phyloP scores from a whole-genome alignment of 1,140 invertebrate species.

The Zaprionus capensis region DNA sequence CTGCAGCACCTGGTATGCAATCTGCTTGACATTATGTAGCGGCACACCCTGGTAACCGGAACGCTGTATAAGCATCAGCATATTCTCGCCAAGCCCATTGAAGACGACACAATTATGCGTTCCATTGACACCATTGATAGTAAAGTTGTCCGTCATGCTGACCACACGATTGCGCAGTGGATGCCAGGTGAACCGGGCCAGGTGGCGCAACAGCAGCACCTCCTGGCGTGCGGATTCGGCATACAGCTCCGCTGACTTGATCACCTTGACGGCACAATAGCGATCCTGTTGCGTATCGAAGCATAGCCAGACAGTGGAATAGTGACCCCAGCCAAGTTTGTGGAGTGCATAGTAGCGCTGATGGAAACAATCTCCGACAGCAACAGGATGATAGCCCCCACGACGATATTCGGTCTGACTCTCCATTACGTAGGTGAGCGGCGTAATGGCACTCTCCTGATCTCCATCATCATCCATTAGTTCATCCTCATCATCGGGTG shows the following conservation, averaged over 20 bases:
- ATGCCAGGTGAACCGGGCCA: conserved; percentile 92
- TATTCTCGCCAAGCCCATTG: conserved; percentile 98
- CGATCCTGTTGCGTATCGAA: conserved; percentile 94
- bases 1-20: conserved; percentile 97
- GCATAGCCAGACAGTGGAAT: conserved; percentile 98
- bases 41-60: conserved; percentile 99
- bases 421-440: conserved; percentile 90
- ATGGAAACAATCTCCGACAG: conserved; percentile 95
- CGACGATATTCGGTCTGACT: conserved; percentile 95
- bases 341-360: conserved; percentile 95
- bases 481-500: not conserved
- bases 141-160: conserved; percentile 98
- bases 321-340: conserved; percentile 99
- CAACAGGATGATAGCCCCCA: conserved; percentile 98
- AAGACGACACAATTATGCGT: conserved; percentile 98
- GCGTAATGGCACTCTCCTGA: not conserved
- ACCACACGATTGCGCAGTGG: conserved; percentile 96
- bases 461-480: not conserved
- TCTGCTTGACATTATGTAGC: conserved; percentile 95
- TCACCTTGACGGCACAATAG: conserved; percentile 98
- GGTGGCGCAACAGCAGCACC: conserved; percentile 96
- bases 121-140: conserved; percentile 97
- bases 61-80: conserved; percentile 98
- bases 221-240: conserved; percentile 99
- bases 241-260: conserved; percentile 98